Evolutionary conservation across 2,888 invertebrate genomes (phyloP), one percentile per base, ranked within the genome.

Genomic region (Odontomyia ornata): DNA sequence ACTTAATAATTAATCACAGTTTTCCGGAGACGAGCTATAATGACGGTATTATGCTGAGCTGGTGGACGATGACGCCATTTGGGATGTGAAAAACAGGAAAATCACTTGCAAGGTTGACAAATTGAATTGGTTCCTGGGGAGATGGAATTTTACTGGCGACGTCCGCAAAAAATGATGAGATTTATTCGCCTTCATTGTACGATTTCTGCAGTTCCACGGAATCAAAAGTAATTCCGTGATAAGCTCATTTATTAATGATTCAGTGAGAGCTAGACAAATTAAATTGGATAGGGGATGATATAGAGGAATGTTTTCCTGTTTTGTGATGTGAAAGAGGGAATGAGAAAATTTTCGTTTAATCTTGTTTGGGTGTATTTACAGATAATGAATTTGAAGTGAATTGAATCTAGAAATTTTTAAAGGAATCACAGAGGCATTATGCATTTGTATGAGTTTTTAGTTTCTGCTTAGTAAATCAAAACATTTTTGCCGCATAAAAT

Each of bases 51-150:
- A 52, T 52, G 52, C n/a, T 52, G 52, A 52, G 27, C 62, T 28
- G 11, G 62, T 25, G 60, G 23, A 21, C 60, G 60, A 36, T 36
- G 36, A 25, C 60, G 60, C 27, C 60, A 60, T 60, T 25, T 11
- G 11, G 25, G 18, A 52, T n/a, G 52, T 52, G 25, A 18, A 64
- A 64, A 64, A 30, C 46, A 69, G 46, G 47, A 30, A 47, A 52
- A 23, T 52, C 52, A 72, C 56, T 72, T 72, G 57, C 72, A 30
- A 30, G 72, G 72, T 72, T 72, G 72, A 72, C 72, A 72, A 72
- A 72, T 72, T 72, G 57, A 56, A 72, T 72, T 56, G 72, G 28
- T 69, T 47, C 25, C 46, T 13, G 13, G 69, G 69, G 69, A 46
- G 47, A 69, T 9, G 30, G n/a, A 46, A 18, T 23, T 28, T 47